Conservation (phyloP, 2,113 vertebrate species). For the Aegithalos caudatus region DNA sequence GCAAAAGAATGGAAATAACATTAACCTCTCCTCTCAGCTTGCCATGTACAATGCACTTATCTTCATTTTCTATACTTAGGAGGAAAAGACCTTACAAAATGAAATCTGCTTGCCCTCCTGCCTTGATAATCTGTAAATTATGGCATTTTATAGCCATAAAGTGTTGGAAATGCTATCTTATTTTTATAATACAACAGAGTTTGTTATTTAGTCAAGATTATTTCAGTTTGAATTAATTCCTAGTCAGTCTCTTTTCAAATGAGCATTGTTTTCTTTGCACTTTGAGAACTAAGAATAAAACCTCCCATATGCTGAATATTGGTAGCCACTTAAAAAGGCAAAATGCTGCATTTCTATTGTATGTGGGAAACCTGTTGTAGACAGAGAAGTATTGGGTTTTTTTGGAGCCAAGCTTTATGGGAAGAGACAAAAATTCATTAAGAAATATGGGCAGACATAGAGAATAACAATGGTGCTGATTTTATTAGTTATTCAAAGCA, state of each 20-base stretch:
- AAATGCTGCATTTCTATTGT: background rate
- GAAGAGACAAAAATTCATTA: background rate
- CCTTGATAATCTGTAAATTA: background rate
- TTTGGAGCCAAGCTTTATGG: background rate
- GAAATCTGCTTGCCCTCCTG: background rate
- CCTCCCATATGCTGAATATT: background rate
- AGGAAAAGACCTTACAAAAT: background rate
- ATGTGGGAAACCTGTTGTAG: background rate
- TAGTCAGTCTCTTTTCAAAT: background rate
- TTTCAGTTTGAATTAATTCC: background rate
- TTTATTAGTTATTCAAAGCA: background rate
- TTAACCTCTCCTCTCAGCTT: background rate
- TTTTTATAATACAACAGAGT: background rate
- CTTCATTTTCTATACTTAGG: background rate
- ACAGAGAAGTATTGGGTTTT: fast-evolving
- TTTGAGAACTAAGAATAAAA: background rate
- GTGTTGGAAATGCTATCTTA: background rate
- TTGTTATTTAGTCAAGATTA: background rate
- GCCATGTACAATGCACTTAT: background rate
- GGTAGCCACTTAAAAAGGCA: background rate
- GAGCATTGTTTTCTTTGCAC: background rate
- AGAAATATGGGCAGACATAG: background rate
- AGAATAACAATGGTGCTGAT: background rate
- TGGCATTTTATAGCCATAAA: background rate
- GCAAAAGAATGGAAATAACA: background rate